Conservation (phyloP, 2,888 invertebrate species). For the Aleiodes alternator region DNA sequence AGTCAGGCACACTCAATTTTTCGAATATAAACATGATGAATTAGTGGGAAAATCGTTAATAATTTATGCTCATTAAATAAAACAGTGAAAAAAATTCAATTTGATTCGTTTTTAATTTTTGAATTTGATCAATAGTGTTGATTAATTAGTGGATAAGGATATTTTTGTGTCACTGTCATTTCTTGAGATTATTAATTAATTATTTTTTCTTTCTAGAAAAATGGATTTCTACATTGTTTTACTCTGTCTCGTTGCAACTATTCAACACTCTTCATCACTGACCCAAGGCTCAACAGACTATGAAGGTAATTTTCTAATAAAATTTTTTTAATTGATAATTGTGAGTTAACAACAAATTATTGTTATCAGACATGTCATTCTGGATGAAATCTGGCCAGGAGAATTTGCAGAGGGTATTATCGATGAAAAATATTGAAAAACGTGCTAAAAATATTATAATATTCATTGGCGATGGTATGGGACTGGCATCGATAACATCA, state of each 20-base stretch:
- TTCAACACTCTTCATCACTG: slow-evolving; percentile 52
- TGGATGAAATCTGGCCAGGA: slow-evolving; percentile 72
- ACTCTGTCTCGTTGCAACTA: slow-evolving; percentile 48
- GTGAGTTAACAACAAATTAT: slow-evolving; percentile 1
- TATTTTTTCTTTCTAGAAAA: slow-evolving; percentile 43
- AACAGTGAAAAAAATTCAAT: too few species aligned
- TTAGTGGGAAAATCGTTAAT: background rate
- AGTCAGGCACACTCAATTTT: background rate
- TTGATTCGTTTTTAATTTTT: too few species aligned
- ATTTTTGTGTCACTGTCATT: too few species aligned
- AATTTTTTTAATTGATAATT: slow-evolving; percentile 36
- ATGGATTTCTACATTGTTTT: slow-evolving; percentile 46
- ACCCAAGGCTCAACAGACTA: slow-evolving; percentile 59
- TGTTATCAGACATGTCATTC: slow-evolving; percentile 66
- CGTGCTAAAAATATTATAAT: slow-evolving; percentile 81
- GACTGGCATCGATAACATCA: slow-evolving; percentile 80
- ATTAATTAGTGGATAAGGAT: too few species aligned
- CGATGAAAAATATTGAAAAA: slow-evolving; percentile 66
- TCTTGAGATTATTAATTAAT: too few species aligned
- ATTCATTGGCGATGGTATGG: slow-evolving; percentile 84
- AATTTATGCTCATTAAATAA: too few species aligned
- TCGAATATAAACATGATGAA: background rate
- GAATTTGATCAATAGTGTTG: too few species aligned
- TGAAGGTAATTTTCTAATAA: slow-evolving; percentile 61
- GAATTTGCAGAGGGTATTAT: slow-evolving; percentile 67